Conservation (phyloP, 1,140 invertebrate species). For the Pseudobourletiella spinata region DNA sequence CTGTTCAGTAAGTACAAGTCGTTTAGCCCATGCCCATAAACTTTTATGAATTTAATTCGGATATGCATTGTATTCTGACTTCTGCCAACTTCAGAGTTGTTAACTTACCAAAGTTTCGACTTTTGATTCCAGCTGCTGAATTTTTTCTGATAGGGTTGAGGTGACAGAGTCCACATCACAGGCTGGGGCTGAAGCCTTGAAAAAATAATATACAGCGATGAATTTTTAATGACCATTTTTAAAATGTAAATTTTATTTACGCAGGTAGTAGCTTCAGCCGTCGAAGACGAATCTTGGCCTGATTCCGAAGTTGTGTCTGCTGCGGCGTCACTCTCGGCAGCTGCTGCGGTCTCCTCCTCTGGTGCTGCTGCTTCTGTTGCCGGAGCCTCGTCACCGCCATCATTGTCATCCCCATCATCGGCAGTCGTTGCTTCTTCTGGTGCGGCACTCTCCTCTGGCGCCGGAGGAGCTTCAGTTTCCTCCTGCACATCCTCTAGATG, state of each 20-base stretch:
- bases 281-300: neutral
- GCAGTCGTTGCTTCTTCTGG: no score
- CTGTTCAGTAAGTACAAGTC: neutral
- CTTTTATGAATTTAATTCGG: no score
- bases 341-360: neutral
- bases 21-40: neutral
- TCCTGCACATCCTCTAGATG: no score
- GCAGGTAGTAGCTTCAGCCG: neutral
- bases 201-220: neutral
- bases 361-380: neutral
- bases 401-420: no score
- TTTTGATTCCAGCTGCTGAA: neutral
- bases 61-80: neutral
- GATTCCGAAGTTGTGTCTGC: neutral
- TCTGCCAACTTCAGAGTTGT: neutral
- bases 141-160: neutral
- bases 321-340: neutral
- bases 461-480: no score
- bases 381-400: neutral
- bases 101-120: neutral
- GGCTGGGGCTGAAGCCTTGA: neutral
- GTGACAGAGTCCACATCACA: neutral
- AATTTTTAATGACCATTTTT: neutral
- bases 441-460: no score
- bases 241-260: neutral